These are phyloP conservation scores for Lordiphosa fenestrarum DNA, from an alignment of 2,888 invertebrate genomes.

Conservation along the genomic window DNA sequence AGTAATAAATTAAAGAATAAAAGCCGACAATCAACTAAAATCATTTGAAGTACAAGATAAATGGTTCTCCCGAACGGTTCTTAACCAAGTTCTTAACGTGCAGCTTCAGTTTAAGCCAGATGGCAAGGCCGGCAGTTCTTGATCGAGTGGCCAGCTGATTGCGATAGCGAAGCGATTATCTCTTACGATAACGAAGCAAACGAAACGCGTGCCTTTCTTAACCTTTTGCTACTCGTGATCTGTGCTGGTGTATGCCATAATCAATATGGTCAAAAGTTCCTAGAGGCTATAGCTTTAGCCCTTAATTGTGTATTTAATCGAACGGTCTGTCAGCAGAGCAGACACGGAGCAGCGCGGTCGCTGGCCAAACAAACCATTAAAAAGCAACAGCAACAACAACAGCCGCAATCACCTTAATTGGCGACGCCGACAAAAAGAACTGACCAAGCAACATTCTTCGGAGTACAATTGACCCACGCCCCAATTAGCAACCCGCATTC, in stretches of 20 bases:
- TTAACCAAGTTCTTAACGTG: too few species aligned
- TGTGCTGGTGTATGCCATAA: conserved; percentile 27
- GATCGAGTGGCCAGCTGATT: conserved; percentile 22
- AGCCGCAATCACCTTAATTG: conserved; percentile 32
- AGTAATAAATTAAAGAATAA: too few species aligned
- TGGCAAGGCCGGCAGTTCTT: conserved; percentile 5
- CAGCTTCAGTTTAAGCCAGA: too few species aligned
- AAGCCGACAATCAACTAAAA: too few species aligned
- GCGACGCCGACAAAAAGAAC: conserved; percentile 21
- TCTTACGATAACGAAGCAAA: conserved; percentile 23
- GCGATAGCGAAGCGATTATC: conserved; percentile 28
- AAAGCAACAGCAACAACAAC: conserved; percentile 15
- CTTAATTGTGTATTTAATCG: too few species aligned
- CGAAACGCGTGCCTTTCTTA: conserved; percentile 29
- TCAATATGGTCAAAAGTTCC: conserved; percentile 17
- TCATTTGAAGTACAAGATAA: too few species aligned
- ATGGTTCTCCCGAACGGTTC: too few species aligned
- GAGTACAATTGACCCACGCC: conserved; percentile 26
- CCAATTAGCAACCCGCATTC: conserved; percentile 2
- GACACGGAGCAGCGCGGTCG: too few species aligned
- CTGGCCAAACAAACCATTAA: neutral
- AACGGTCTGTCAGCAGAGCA: too few species aligned
- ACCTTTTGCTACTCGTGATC: conserved; percentile 13
- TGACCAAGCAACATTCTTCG: conserved; percentile 37
- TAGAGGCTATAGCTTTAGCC: too few species aligned